Evolutionary conservation across 2,113 vertebrate genomes (phyloP), one percentile per base, ranked within the genome.

Genomic region (Stigmatopora nigra): DNA sequence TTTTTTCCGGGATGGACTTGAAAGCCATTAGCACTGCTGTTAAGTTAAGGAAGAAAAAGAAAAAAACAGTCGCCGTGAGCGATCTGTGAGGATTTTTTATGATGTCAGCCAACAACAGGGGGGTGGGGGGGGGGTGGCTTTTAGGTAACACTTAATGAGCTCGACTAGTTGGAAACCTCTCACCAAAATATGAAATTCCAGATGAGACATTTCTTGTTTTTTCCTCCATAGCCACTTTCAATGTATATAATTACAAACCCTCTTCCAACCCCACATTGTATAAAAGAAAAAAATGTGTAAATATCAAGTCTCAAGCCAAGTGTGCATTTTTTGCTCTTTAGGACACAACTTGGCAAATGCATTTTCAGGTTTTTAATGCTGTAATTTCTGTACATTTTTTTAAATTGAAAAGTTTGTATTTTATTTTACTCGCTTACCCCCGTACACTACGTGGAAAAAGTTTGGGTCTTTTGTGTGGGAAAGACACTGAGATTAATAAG

Each of bases 341-440:
- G 79, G 66, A 84, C 72, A 77, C 72, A 61, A 84, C 76, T 75
- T 76, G 88, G 80, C 82, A 71, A 78, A 82, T 83, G 75, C 83
- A 78, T 78, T 87, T 80, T 67, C 85, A 78, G 64, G 80, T 88
- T 88, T 89, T 89, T 86, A 87, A 86, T 25, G 83, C 82, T 89
- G 84, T 91, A 85, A 88, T 86, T 88, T 87, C 83, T 93, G 87
- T 89, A 88, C 64, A 89, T 88, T 87, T 84, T 91, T 92, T 92
- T 22, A 45, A 92, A 93, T 92, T 86, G 76, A 81, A 91, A 91
- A 90, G 81, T 87, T 91, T 87, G 87, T 93, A 93, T 93, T 92
- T 94, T 91, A 47, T 36, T 49, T 49, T 20, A 22, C 60, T 15
- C 41, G 7, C 61, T 41, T 16, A 14, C 8, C 45, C n/a, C 7